Base-by-base conservation (phyloP, 2,888 invertebrate species). In the Mythimna albipuncta region DNA sequence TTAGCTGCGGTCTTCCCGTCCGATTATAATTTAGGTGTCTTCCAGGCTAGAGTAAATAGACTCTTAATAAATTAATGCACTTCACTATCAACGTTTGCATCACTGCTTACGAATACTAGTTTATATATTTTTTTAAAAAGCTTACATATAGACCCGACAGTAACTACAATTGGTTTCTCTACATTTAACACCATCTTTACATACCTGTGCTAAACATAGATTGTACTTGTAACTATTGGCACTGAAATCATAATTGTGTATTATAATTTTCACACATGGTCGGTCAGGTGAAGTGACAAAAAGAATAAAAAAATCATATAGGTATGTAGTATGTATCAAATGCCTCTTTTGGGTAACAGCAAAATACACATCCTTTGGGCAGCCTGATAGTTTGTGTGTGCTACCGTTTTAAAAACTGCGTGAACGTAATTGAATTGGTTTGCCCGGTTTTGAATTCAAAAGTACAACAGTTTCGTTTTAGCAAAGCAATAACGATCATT, bases 371-470 rank as follows among this genome's bases (percentile, higher is more conserved):
- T 11, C 32, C 55, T 64, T 50, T 55, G 7, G 16, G 11, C 64
- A 38, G n/a, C 70, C 58, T 32, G 44, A 68, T 7, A 82, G 65
- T 35, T 41, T 16, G 32, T 47, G 67, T 54, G 35, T 61, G 26
- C 26, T 38, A n/a, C n/a, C 21, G 54, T 70, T 70, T 77, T 66
- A 70, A 78, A 81, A 82, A 67, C 71, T 64, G 78, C 59, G 65
- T 70, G 52, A 64, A 21, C 41, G 57, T 78, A 81, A 78, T 77
- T 78, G 57, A 81, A 69, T 81, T 76, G 77, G 41, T 52, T 19
- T 50, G 54, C 16, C 55, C 54, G 41, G 78, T 54, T 77, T 77
- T 82, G 63, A 77, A 64, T 62, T 47, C 38, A 6, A 47, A 65
- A 57, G 35, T 59, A 32, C 26, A 44, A 26, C 10, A 44, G 41